A percentile compares a stretch with the other conserved stretches of the same genome.
phyloP scores from a whole-genome alignment of 92 coral and sea anemone species.

The Porites lobata region DNA sequence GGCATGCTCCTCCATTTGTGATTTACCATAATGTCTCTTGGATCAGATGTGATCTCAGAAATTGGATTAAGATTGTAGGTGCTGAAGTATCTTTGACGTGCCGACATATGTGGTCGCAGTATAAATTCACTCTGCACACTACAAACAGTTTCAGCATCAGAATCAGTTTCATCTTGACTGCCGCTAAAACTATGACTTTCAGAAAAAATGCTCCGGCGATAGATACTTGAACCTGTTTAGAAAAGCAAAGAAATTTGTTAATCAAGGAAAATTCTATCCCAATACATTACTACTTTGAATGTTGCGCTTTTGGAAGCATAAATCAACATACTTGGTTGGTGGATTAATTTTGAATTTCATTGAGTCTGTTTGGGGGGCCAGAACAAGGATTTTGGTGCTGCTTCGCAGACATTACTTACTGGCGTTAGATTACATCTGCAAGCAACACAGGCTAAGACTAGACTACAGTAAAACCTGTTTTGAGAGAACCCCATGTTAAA shows the following conservation, averaged over 20 bases:
- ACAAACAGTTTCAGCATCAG: slow-evolving; percentile 85
- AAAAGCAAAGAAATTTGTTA: background rate
- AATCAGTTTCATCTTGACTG: slow-evolving; percentile 79
- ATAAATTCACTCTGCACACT: slow-evolving; percentile 83
- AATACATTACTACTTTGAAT: no score
- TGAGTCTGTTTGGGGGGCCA: no score
- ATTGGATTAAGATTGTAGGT: slow-evolving; percentile 73
- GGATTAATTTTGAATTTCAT: no score
- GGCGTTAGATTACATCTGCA: no score
- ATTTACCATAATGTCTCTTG: slow-evolving; percentile 23
- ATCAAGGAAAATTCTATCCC: no score
- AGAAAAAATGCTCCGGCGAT: slow-evolving; percentile 57
- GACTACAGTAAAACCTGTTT: no score
- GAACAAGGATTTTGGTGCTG: no score
- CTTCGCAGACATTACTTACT: no score
- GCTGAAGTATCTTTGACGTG: slow-evolving; percentile 81
- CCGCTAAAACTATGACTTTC: slow-evolving; percentile 36
- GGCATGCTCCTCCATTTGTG: slow-evolving; percentile 92
- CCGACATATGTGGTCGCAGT: slow-evolving; percentile 78
- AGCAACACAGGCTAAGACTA: no score
- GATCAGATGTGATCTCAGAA: slow-evolving; percentile 22
- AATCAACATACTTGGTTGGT: no score
- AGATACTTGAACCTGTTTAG: slow-evolving; percentile 74
- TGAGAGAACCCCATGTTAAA: no score
- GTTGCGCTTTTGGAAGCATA: no score